Conservation (phyloP, 2,888 invertebrate species). For the Thymelicus lineola region DNA sequence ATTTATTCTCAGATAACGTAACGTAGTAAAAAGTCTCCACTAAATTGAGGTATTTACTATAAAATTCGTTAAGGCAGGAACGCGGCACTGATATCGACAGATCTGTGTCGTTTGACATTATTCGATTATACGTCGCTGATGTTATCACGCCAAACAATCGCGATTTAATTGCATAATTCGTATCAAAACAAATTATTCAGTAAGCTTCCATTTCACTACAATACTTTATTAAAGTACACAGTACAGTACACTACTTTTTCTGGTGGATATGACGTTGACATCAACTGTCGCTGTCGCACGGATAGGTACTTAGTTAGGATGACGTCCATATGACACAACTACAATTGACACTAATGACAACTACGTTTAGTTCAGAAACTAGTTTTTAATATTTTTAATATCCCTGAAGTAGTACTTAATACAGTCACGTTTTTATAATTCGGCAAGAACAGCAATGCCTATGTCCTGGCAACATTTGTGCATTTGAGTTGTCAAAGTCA, state of each 20-base stretch:
- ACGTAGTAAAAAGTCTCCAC: conserved; percentile 83
- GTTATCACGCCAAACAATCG: conserved; percentile 58
- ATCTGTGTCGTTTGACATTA: conserved; percentile 77
- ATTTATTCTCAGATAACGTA: conserved; percentile 74
- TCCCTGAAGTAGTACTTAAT: too few species aligned
- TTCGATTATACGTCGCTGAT: conserved; percentile 54
- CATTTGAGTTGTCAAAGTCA: too few species aligned
- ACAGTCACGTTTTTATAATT: too few species aligned
- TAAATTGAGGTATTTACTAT: conserved; percentile 76
- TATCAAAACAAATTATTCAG: conserved; percentile 63
- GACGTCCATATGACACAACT: neutral
- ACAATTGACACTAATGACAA: too few species aligned
- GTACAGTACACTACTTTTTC: neutral
- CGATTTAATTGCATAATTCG: conserved; percentile 72
- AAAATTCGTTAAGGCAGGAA: conserved; percentile 73
- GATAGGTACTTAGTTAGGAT: neutral
- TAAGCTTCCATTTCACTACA: conserved; percentile 28
- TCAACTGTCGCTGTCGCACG: neutral
- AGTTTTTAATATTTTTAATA: too few species aligned
- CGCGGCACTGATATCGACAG: conserved; percentile 75
- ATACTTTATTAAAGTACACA: conserved; percentile 9
- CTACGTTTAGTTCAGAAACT: too few species aligned
- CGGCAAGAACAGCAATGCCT: too few species aligned
- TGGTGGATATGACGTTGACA: neutral
- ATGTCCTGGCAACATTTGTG: too few species aligned